Conservation (phyloP, 2,888 invertebrate genomes). For the Oscheius sp. region DNA sequence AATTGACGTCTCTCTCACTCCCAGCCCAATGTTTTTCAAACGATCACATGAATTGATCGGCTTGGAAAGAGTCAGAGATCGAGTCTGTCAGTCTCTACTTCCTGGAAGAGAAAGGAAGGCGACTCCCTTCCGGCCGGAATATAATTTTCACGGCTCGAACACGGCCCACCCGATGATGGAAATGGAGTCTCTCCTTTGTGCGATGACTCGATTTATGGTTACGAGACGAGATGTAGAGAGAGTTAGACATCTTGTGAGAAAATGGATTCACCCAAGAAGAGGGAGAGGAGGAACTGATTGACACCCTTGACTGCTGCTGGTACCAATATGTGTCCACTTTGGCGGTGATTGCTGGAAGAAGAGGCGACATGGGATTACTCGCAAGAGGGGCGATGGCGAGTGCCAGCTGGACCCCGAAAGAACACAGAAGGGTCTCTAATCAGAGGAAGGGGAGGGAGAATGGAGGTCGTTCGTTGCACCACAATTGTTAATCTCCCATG, state of each 20-base stretch:
- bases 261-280: neutral
- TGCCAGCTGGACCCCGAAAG: constrained; percentile 9
- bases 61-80: neutral
- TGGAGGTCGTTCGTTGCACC: constrained; percentile 23
- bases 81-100: neutral
- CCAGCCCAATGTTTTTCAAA: neutral
- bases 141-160: neutral
- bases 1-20: neutral
- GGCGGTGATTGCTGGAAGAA: constrained; percentile 1
- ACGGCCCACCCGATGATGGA: too few relatives aligned
- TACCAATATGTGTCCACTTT: neutral
- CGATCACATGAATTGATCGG: neutral
- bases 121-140: neutral
- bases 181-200: too few relatives aligned
- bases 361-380: constrained; percentile 7
- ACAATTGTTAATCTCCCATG: constrained; percentile 1
- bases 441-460: neutral
- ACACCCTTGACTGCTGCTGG: too few relatives aligned
- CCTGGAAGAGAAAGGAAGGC: neutral
- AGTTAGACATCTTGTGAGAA: neutral
- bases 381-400: constrained; percentile 2
- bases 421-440: neutral
- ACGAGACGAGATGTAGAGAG: neutral
- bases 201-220: too few relatives aligned
- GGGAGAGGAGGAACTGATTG: neutral